Base-by-base conservation (phyloP, 2,888 invertebrate species). In the Epiblema foenella region DNA sequence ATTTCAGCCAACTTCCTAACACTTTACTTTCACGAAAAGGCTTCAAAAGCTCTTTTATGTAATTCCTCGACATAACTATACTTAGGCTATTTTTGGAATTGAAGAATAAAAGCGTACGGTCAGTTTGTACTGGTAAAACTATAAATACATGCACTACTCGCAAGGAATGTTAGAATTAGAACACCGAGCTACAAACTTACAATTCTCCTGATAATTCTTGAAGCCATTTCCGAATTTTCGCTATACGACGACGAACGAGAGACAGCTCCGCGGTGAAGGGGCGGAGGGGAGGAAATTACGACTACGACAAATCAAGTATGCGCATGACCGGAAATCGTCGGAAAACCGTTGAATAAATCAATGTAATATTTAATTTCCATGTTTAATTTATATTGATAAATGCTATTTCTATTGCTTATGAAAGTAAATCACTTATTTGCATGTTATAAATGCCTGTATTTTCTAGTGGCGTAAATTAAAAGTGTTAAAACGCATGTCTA, bases 21-120 rank as follows among this genome's bases (percentile, higher is more conserved):
- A 89, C 85, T 88, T 90, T 92, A 89, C 89, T 93, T 88, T 93
- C 92, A 92, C 89, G 89, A 92, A 93, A 89, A 88, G 92, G 89
- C 85, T 92, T 86, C 89, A 93, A 91, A 88, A 93, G 84, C 85
- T 85, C 90, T 89, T 93, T 93, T 93, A 93, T 93, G 92, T 93
- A 93, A 93, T 93, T 93, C 92, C 80, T 89, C 89, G 93, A 93
- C 93, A 93, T 93, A 93, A 86, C 92, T 93, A 92, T 91, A 90
- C 73, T 85, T 85, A 76, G 84, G 88, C 93, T 93, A 93, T 93
- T 93, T 93, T 93, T 92, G 92, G 93, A 93, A 81, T 76, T 78
- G 75, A 81, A 83, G 83, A 87, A 85, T 83, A 85, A 81, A 80
- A 79, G 82, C 78, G 77, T 81, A 80, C 75, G 75, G 79, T 71